Evolutionary conservation across 2,113 vertebrate species (phyloP).

Genomic region (Rhinoderma darwinii): DNA sequence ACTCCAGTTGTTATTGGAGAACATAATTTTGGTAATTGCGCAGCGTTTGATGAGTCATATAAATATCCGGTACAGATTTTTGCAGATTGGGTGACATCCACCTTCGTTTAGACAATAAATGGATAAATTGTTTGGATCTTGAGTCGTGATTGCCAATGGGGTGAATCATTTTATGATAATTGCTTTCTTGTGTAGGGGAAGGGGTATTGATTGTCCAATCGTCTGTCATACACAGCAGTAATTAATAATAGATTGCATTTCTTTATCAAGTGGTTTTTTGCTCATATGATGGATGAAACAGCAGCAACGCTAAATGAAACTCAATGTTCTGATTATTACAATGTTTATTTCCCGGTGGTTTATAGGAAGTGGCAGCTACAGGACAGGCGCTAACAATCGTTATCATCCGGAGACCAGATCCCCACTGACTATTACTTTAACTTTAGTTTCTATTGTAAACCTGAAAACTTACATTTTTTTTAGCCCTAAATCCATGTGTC

Average conservation of each 20-base stretch:
- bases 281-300: conserved; percentile 10
- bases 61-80: not conserved
- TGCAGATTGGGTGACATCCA: not conserved
- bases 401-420: no score
- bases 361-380: not conserved
- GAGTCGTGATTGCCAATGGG: not conserved
- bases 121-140: not conserved
- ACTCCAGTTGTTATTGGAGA: not conserved
- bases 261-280: not conserved
- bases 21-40: not conserved
- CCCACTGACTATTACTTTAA: no score
- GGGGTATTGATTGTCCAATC: conserved; percentile 13
- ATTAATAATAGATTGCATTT: conserved; percentile 30
- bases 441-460: no score
- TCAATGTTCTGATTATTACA: not conserved
- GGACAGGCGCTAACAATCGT: not conserved
- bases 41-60: not conserved
- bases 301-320: not conserved
- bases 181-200: not conserved
- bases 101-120: not conserved
- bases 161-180: not conserved
- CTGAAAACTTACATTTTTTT: no score
- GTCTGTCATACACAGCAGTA: conserved; percentile 6
- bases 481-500: no score
- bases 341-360: not conserved